Evolutionary conservation across 2,888 invertebrate genomes (phyloP), one percentile per base, ranked within the genome.

Genomic region (Lasioglossum calceatum): DNA sequence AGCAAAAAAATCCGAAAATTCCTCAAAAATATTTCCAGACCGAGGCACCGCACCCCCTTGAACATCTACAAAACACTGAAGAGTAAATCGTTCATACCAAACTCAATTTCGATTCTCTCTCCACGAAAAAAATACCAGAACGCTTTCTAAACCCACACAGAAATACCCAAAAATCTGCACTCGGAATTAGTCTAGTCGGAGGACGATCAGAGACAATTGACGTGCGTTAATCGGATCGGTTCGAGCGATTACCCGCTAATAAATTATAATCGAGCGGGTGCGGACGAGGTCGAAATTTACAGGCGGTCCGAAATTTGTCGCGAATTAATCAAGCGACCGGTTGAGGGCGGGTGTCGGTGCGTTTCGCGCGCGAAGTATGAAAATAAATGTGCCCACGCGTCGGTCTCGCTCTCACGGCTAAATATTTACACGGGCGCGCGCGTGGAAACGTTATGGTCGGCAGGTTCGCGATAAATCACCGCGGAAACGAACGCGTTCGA

Each of bases 401-500:
- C 32, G 32, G 64, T 19, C 32, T 64, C 64, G 16, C 70, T 70
- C 39, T 8, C 36, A 0, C 64, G 64, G 39, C 70, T 39, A 36
- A 70, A 70, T 70, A 70, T 70, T 70, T 70, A 36, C 64, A 32
- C 64, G 64, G 16, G 14, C 58, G 58, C 58, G 58, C 16, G 32
- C 64, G 32, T 32, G 64, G 44, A 32, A 50, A 50, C 73, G 42
- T 50, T 50, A 50, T 32, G 47, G 73, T 27, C 73, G 47, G 19
- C n/a, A 32, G 19, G 47, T 3, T 32, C 44, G 72, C 72, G 72
- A 72, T 72, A 72, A 72, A 72, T 72, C 72, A 72, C 47, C 70
- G 72, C 27, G 27, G 27, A 16, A 72, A 44, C 77, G 77, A 77
- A 70, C 77, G 77, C 70, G 70, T 70, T 50, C 77, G 77, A 73